Evolutionary conservation across 2,797 vertebrate genomes (phyloP).

Genomic region (Scolopax bukidnonensis): DNA sequence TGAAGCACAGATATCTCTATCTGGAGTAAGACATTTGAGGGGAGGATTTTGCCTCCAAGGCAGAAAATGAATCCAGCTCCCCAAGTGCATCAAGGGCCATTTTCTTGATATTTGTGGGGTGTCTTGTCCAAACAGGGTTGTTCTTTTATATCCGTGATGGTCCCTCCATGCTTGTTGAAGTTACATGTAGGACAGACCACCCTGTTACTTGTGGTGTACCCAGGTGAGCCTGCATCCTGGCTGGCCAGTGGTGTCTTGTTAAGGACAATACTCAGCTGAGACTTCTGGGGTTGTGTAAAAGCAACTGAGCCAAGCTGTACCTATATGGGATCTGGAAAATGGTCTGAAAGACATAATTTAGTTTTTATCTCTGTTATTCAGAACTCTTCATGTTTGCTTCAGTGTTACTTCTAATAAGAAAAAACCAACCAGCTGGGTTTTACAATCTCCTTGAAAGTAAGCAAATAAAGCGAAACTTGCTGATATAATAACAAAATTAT

Average conservation of each 20-base stretch:
- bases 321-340: not conserved
- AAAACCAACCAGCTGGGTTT: not conserved
- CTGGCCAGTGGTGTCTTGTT: not conserved
- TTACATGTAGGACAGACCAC: rapidly evolving
- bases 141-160: not conserved
- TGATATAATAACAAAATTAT: not conserved
- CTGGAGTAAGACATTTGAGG: not conserved
- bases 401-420: not conserved
- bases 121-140: not conserved
- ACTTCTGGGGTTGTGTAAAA: not conserved
- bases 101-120: not conserved
- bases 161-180: not conserved
- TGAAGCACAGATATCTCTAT: not conserved
- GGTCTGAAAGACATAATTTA: not conserved
- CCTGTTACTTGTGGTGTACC: not conserved
- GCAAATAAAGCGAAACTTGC: not conserved
- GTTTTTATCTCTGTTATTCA: not conserved
- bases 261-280: not conserved
- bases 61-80: not conserved
- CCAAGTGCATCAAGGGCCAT: not conserved
- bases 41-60: not conserved
- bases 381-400: not conserved
- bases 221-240: not conserved
- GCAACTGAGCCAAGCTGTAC: not conserved
- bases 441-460: not conserved